Conservation (phyloP, 2,113 vertebrate genomes). For the Brienomyrus brachyistius region DNA sequence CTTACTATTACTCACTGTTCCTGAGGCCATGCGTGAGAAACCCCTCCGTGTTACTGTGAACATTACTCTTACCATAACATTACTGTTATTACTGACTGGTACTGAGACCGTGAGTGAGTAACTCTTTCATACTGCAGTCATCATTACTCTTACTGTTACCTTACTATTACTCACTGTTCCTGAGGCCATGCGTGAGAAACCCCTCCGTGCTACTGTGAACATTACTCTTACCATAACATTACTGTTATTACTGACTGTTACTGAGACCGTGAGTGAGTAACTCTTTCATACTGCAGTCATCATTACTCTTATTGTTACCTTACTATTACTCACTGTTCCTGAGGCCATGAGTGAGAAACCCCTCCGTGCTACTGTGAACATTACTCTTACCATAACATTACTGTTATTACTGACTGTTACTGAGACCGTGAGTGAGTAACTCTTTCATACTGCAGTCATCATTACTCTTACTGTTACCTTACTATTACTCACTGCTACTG, state of each 20-base stretch:
- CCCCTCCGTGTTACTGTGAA: neutral
- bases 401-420: neutral
- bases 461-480: neutral
- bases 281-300: too few relatives aligned
- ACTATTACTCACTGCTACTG: neutral
- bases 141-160: neutral
- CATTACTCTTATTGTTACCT: neutral
- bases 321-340: neutral
- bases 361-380: neutral
- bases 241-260: neutral
- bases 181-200: slow-evolving; percentile 63
- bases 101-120: slow-evolving; percentile 64
- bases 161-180: neutral
- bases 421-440: slow-evolving; percentile 64
- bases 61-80: neutral
- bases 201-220: neutral
- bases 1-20: neutral
- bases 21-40: slow-evolving; percentile 64
- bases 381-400: neutral
- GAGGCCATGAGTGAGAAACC: slow-evolving; percentile 64
- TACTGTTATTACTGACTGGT: neutral
- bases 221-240: neutral
- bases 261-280: slow-evolving; percentile 64
- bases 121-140: too few relatives aligned
- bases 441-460: too few relatives aligned